Evolutionary conservation across 1,140 invertebrate species (phyloP).

Genomic region (Babylonia areolata): DNA sequence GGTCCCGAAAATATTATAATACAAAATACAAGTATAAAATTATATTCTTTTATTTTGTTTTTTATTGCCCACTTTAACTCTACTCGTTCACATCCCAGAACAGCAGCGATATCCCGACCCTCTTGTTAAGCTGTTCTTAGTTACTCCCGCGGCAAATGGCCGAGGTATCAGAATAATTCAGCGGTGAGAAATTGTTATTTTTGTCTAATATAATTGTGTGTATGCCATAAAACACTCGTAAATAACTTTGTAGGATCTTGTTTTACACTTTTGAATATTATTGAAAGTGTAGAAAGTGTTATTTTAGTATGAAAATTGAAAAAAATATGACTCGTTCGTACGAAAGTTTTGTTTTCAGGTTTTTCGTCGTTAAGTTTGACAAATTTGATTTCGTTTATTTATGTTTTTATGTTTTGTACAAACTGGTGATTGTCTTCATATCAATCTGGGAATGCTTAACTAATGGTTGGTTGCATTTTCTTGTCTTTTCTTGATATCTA

Average conservation of each 20-base stretch:
- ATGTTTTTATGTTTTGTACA: neutral
- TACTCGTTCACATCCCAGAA: neutral
- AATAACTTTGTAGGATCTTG: neutral
- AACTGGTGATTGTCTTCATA: neutral
- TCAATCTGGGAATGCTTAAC: neutral
- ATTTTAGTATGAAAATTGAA: neutral
- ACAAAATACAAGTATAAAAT: neutral
- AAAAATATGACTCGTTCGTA: neutral
- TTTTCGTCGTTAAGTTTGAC: neutral
- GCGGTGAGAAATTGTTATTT: conserved; percentile 25
- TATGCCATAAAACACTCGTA: neutral
- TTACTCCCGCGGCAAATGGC: conserved; percentile 8
- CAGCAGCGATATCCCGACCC: neutral
- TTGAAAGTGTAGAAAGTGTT: neutral
- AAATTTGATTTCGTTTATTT: conserved; percentile 6
- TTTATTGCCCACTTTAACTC: neutral
- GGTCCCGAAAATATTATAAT: neutral
- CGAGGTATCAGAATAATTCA: neutral
- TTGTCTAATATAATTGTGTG: neutral
- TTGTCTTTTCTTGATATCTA: neutral
- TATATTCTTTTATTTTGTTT: too few relatives aligned
- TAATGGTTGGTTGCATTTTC: neutral
- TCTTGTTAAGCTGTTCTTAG: conserved; percentile 24
- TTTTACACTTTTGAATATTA: conserved; percentile 39
- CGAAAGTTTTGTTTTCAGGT: neutral